Evolutionary conservation across 2,113 vertebrate species (phyloP), one percentile per base, ranked within the genome.

Genomic region (Larimichthys crocea): DNA sequence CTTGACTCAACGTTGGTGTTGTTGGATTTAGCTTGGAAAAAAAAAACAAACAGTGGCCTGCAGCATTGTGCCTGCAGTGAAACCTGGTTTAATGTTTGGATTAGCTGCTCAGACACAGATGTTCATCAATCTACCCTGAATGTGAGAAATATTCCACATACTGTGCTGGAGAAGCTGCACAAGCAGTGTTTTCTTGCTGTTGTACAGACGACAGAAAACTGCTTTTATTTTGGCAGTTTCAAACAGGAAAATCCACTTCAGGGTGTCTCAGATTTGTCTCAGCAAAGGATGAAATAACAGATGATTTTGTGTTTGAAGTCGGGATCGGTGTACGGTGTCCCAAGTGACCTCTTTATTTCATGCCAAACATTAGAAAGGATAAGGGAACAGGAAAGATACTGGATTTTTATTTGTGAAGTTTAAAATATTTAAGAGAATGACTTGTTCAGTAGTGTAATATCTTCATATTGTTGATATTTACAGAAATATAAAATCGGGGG

Each of bases 331-430:
- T 56, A 2, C 1, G 3, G 2, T 10, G 40, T 64, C 72, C 7
- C 3, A 40, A 49, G 29, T 60, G 40, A 61, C 60, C 44, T 62
- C 42, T 68, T 15, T 62, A 11, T 76, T 64, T 75, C 24, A 73
- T 60, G 75, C 42, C 10, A 50, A 73, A 26, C 56, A 56, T 3
- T 40, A 10, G 22, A 64, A 61, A 66, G 7, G 11, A 24, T 17
- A 26, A 26, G n/a, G 46, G 19, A 77, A 9, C 22, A 9, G 17
- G n/a, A 22, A 26, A 71, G 1, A 16, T 15, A 29, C 29, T 57
- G 59, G 29, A 26, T 16, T n/a, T 59, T 50, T 66, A 65, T 52
- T 73, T 55, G 26, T 19, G 4, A 73, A 46, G 0, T 16, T 46
- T 46, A 7, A 50, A 65, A 59, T 46, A 44, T n/a, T 73, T 2